These are phyloP conservation scores for Abrostola triplasia DNA, from an alignment of 2,888 invertebrate species.

Conservation along the genomic window DNA sequence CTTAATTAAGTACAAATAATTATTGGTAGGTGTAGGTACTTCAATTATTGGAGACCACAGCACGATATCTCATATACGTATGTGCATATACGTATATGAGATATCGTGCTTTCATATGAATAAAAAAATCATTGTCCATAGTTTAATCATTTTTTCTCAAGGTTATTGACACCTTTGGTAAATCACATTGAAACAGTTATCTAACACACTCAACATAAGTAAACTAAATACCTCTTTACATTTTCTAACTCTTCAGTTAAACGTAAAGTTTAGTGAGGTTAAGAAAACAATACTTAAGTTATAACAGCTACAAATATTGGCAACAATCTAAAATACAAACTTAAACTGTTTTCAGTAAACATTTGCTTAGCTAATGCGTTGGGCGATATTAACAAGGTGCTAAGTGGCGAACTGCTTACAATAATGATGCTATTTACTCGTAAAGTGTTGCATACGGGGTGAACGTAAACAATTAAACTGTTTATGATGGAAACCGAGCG, in stretches of 20 bases:
- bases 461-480: constrained; percentile 21
- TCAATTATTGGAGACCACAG: too few species aligned
- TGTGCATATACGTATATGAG: too few species aligned
- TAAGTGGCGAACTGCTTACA: constrained; percentile 31
- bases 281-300: constrained; percentile 36
- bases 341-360: constrained; percentile 36
- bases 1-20: too few species aligned
- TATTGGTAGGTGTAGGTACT: too few species aligned
- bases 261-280: constrained; percentile 40
- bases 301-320: constrained; percentile 41
- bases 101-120: too few species aligned
- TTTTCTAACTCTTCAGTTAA: constrained; percentile 1
- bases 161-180: too few species aligned
- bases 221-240: too few species aligned
- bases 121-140: too few species aligned
- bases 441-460: constrained; percentile 41
- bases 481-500: constrained; percentile 4
- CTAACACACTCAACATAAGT: too few species aligned
- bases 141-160: too few species aligned
- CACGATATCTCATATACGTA: too few species aligned
- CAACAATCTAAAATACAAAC: constrained; percentile 41
- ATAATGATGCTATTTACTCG: constrained; percentile 30
- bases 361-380: constrained; percentile 51
- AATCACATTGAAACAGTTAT: too few species aligned
- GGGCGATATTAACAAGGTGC: constrained; percentile 44